Evolutionary conservation across 2,113 vertebrate genomes (phyloP), one percentile per base, ranked within the genome.

Genomic region (Charina bottae): DNA sequence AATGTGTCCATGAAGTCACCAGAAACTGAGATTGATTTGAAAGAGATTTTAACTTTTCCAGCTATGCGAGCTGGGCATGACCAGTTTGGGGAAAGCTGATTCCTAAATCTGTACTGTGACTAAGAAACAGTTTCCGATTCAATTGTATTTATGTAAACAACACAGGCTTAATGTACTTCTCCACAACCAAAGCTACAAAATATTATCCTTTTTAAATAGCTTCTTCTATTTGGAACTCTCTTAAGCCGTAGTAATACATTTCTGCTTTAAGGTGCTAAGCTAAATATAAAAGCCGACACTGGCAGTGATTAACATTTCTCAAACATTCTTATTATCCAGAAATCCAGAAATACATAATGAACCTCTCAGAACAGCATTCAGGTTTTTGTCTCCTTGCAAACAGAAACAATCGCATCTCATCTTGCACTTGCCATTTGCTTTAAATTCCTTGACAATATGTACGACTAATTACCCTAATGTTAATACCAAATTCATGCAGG

Each of bases 181-280:
- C 59, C 1, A 1, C 85, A 87, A 49, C 15, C 6, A 93, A 93
- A 56, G 8, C 58, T 89, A 24, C 13, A 56, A 92, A 55, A 84
- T 11, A 1, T 10, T 84, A 64, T 56, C 15, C 42, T 26, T 13
- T 4, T 85, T 84, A 42, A 88, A 59, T 53, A 42, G 49, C 26
- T 90, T 90, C 4, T 1, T 23, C 28, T n/a, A 15, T 21, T 58
- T 91, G 83, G 72, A 3, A 92, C 91, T 56, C 6, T 26, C 26
- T n/a, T 78, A 6, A 93, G 90, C 56, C 17, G 58, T 1, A 49
- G 0, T 3, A 64, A 23, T 2, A 4, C 37, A 42, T 83, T 91
- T 87, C 55, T 23, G 13, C 46, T 94, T 55, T 91, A 94, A 95
- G 93, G 1, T 33, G 49, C 0, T 0, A 59, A 88, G 92, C 42